Evolutionary conservation across 2,113 vertebrate species (phyloP), one percentile per base, ranked within the genome.

Genomic region (Mesitornis unicolor): DNA sequence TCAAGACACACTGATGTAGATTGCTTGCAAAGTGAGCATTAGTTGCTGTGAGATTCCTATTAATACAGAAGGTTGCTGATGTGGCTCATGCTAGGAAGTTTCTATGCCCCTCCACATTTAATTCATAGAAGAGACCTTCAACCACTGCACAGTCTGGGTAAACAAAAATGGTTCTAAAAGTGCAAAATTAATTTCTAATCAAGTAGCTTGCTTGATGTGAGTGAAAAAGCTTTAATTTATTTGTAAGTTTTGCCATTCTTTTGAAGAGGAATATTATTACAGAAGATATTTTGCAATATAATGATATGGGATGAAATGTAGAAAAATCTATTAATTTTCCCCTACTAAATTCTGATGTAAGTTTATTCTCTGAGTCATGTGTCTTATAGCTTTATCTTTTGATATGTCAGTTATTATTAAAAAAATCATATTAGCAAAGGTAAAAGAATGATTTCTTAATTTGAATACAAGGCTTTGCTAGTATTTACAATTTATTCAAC

Each of bases 121-220:
- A 40, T 53, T 57, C 2, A 19, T 9, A 36, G 31, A 36, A 19
- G 15, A 48, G 2, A 33, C 8, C 26, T 71, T 57, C 48, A 50
- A 28, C 6, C 5, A 22, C 35, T 63, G 7, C 11, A 40, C 1
- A 53, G 15, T 31, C 35, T 35, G 5, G 25, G 6, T 13, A 65
- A 70, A 6, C 0, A 69, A 77, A 82, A 86, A 29, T 43, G 1
- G 4, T 73, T 80, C 35, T 86, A 15, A 13, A 84, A 25, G 5
- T 70, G 36, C 61, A 31, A 80, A 96, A 73, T 42, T 8, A 50
- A 67, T 74, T 84, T 87, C 31, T 63, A 7, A 36, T 48, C 20
- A 12, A 2, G 7, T 11, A 25, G 6, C 31, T 89, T 81, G 1
- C 2, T 42, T 0, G 0, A 1, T 60, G 6, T 69, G 45, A 87